Evolutionary conservation across 2,797 vertebrate species (phyloP), one percentile per base, ranked within the genome.

Genomic region (Enteromius thamalakanensis): DNA sequence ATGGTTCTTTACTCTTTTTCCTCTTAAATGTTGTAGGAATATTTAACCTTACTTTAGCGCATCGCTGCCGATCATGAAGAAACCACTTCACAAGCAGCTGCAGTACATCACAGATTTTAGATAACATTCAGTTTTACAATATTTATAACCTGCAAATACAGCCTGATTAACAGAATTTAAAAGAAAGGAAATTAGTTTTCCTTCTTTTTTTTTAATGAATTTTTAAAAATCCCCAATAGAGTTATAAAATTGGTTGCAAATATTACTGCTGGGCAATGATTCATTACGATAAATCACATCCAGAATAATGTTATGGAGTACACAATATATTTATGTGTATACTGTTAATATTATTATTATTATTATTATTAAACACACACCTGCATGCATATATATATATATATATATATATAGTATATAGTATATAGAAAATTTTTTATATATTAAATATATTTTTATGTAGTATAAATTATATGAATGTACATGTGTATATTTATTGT

Each of bases 1-100:
- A 21, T 15, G 79, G 60, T 47, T 80, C 55, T 80, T 80, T 71
- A 60, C 68, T 71, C 53, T 70, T 21, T 70, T 70, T 58, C 65
- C 14, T 69, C 34, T 29, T 71, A 62, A 80, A 71, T 23, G 68
- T 71, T 71, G 79, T 71, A 34, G 21, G 68, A 80, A 72, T 80
- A 60, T 80, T 71, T 80, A 32, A 34, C 7, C 40, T 80, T 0
- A 1, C 37, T 71, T 80, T 80, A 71, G 40, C 40, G 15, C 53
- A 49, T 71, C 68, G 11, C 26, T 17, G 79, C 45, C 40, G 23
- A 71, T 19, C 40, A 47, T 11, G 26, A 62, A 62, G 53, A 62
- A 60, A 71, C 19, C 2, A 8, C 42, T 79, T 80, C 81, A 86
- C 79, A 60, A 40, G 40, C 53, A 29, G 14, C 49, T 80, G 15